phyloP scores from a whole-genome alignment of 1,140 invertebrate genomes.

The Plutomurus gul region DNA sequence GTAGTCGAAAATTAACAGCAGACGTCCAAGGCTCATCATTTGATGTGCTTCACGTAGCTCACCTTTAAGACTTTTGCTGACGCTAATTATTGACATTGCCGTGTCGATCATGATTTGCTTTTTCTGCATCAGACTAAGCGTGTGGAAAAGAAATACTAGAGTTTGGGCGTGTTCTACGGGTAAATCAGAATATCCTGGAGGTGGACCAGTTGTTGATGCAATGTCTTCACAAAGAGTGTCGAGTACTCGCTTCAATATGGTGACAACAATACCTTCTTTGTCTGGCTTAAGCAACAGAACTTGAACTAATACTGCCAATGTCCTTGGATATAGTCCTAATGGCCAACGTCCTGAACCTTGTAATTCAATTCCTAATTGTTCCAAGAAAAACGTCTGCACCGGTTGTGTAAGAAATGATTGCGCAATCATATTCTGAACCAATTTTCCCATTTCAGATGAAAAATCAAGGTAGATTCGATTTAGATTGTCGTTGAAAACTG shows the following conservation, averaged over 20 bases:
- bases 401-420: conserved; percentile 69
- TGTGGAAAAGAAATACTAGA: conserved; percentile 90
- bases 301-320: conserved; percentile 78
- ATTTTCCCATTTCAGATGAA: conserved; percentile 75
- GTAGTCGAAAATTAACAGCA: conserved; percentile 91
- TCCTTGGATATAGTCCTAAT: conserved; percentile 81
- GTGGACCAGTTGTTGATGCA: conserved; percentile 57
- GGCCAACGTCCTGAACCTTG: conserved; percentile 72
- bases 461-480: conserved; percentile 77
- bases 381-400: conserved; percentile 73
- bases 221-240: conserved; percentile 84
- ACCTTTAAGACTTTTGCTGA: conserved; percentile 47
- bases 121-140: conserved; percentile 92
- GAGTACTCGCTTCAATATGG: conserved; percentile 86
- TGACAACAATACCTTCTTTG: conserved; percentile 83
- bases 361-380: conserved; percentile 75
- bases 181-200: conserved; percentile 70
- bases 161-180: conserved; percentile 96
- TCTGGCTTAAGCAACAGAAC: conserved; percentile 76
- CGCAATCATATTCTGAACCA: conserved; percentile 82
- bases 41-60: conserved; percentile 54
- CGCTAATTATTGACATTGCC: conserved; percentile 57
- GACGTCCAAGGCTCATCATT: conserved; percentile 78
- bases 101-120: conserved; percentile 82
- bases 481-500: conserved; percentile 71